Conservation (phyloP, 2,888 invertebrate genomes). For the Caenorhabditis zanzibari region DNA sequence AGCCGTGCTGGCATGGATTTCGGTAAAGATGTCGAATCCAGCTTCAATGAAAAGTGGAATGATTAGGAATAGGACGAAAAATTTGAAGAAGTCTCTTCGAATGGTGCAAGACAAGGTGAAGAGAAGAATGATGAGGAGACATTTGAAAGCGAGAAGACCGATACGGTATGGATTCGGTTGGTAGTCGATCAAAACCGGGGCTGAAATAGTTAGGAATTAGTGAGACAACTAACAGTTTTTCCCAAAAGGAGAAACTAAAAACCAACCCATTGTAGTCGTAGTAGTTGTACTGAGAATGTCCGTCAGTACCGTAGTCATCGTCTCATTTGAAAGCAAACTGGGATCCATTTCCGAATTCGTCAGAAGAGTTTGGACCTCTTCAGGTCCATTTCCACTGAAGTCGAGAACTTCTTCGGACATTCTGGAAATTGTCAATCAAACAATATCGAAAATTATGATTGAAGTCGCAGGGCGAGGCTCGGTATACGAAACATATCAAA, state of each 20-base stretch:
- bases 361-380: slow-evolving; percentile 41
- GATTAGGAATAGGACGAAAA: slow-evolving; percentile 64
- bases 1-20: slow-evolving; percentile 65
- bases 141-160: slow-evolving; percentile 65
- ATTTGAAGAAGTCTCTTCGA: slow-evolving; percentile 69
- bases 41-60: slow-evolving; percentile 69
- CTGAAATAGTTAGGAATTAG: slow-evolving; percentile 12
- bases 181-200: slow-evolving; percentile 43
- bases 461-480: neutral
- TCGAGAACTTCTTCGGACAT: slow-evolving; percentile 62
- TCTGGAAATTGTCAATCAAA: neutral
- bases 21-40: slow-evolving; percentile 71
- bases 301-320: slow-evolving; percentile 4
- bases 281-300: slow-evolving; percentile 23
- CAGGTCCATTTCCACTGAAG: slow-evolving; percentile 59
- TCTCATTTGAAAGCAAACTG: slow-evolving; percentile 37
- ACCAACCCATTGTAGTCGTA: slow-evolving; percentile 40
- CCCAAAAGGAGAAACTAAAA: too few species aligned
- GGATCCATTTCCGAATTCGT: slow-evolving; percentile 43
- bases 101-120: slow-evolving; percentile 63
- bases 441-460: neutral
- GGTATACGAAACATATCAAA: slow-evolving; percentile 38
- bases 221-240: too few species aligned
- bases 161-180: slow-evolving; percentile 65
- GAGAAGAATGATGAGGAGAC: slow-evolving; percentile 65